These are phyloP conservation scores for Diplodus puntazzo DNA, from an alignment of 2,797 vertebrate genomes.

Conservation along the genomic window DNA sequence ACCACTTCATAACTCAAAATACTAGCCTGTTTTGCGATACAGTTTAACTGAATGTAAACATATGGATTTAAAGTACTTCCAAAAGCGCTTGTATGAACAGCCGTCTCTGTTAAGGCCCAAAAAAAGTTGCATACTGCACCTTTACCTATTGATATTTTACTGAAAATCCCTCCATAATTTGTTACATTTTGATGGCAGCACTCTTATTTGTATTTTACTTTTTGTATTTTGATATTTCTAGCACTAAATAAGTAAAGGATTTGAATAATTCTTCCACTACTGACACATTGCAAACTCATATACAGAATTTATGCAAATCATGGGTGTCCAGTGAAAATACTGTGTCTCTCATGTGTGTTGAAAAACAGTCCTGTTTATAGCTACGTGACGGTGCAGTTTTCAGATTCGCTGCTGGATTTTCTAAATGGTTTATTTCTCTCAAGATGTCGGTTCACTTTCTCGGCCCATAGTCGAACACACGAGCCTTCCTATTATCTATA, in stretches of 20 bases:
- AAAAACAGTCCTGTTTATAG: not conserved
- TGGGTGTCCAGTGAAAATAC: not conserved
- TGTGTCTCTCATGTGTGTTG: not conserved
- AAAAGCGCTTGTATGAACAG: too few species aligned
- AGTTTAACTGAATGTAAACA: too few species aligned
- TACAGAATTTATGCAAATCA: constrained; percentile 9
- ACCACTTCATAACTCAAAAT: too few species aligned
- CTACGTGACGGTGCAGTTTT: constrained; percentile 2
- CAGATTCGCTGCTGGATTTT: not conserved
- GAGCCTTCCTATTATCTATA: not conserved
- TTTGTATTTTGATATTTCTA: not conserved
- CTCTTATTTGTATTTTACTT: not conserved
- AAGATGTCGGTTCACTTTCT: not conserved
- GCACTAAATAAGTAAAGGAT: not conserved
- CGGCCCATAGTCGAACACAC: not conserved
- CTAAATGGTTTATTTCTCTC: not conserved
- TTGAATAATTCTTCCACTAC: not conserved
- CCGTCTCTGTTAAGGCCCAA: not conserved
- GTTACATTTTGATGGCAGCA: not conserved
- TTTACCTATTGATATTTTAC: not conserved
- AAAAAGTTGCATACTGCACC: not conserved
- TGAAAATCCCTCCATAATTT: not conserved
- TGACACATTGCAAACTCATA: constrained; percentile 1
- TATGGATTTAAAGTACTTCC: too few species aligned
- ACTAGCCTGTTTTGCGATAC: too few species aligned